Evolutionary conservation across 2,888 invertebrate genomes (phyloP), one percentile per base, ranked within the genome.

Genomic region (Lucinisca nassula): DNA sequence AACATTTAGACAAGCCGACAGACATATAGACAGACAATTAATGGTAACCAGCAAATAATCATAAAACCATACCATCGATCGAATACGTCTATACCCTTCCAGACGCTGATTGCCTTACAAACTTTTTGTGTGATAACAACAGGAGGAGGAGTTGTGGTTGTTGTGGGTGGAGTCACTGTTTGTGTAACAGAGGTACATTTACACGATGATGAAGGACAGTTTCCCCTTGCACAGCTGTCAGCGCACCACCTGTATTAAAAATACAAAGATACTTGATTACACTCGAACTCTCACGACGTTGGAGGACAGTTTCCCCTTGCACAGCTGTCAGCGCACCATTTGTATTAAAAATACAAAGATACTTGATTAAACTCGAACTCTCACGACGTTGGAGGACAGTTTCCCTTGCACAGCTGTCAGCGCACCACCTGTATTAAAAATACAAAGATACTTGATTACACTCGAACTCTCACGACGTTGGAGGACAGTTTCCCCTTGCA

Each of bases 241-340:
- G 89, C 76, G 49, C 89, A 89, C 84, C 84, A 86, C 35, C 89
- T 89, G 49, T n/a, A n/a, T n/a, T n/a, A n/a, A n/a, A n/a, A n/a
- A n/a, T n/a, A n/a, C n/a, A n/a, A n/a, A n/a, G n/a, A n/a, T n/a
- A n/a, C n/a, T n/a, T n/a, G n/a, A n/a, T n/a, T n/a, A n/a, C n/a
- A n/a, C n/a, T n/a, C n/a, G n/a, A n/a, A 89, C 32, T 55, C 49
- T 27, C 89, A 89, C 35, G 84, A 85, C 24, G 76, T 82, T 17
- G 51, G 38, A 37, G 89, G 87, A 35, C 89, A 89, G 27, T 82
- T 85, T 27, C 89, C 89, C 55, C 83, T 78, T 21, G 89, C 86
- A 40, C 89, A 89, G 10, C 82, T 37, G 76, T 89, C 89, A 21
- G 89, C 76, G 49, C 89, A 89, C 84, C 84, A 86, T 32, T 87